Evolutionary conservation across 2,888 invertebrate genomes (phyloP), one percentile per base, ranked within the genome.

Genomic region (Callimorpha dominula): DNA sequence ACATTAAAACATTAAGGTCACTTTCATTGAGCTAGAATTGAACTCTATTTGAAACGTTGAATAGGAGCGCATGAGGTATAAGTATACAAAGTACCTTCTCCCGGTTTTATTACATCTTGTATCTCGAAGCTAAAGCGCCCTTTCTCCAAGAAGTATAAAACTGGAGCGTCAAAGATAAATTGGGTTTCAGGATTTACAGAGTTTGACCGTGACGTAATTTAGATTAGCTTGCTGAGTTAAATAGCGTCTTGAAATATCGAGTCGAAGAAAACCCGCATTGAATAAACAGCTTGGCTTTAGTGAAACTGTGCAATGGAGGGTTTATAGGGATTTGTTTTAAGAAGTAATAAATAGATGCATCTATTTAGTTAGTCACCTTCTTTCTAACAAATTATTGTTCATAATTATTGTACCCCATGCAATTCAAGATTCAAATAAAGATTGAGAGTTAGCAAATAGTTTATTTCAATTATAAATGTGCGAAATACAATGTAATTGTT

Each of bases 101-200:
- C 73, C 74, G 0, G 0, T 15, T 73, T 79, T 60, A 14, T 4
- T 3, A 72, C 42, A 14, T 78, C 77, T n/a, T 70, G 11, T 50
- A 31, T 64, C 46, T 68, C 66, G 70, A 52, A 74, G 76, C 81
- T 66, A 74, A 81, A 77, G 79, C 84, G 75, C 73, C 76, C 73
- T 81, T 83, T 81, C 77, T 81, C 79, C 81, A 86, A 88, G 86
- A 87, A 87, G 88, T 86, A 85, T 84, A 83, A 82, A 83, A 85
- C 83, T 79, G 67, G 75, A 73, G 86, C 84, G 87, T 88, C 89
- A 89, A 89, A 90, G 89, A 90, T 90, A 90, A 91, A 91, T 91
- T 90, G 90, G 86, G 85, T 90, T 88, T 83, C 81, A 68, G 79
- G 88, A 88, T 89, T 89, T 88, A 89, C 86, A 84, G 87, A 78